Evolutionary conservation across 1,140 invertebrate genomes (phyloP).

Genomic region (Bombus terrestris): DNA sequence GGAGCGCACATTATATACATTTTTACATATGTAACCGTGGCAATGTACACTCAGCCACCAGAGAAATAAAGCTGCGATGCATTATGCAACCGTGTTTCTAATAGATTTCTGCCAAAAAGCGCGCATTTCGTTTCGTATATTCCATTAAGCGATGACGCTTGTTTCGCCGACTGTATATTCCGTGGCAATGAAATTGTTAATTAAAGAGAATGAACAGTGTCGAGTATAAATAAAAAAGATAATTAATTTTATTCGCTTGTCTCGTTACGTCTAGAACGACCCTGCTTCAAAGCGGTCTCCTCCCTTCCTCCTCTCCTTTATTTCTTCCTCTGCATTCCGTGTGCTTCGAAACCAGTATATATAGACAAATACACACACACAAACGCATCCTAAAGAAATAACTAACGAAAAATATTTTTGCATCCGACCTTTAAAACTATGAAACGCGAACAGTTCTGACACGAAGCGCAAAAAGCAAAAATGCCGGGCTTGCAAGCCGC

Average conservation of each 20-base stretch:
- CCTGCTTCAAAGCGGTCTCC: not conserved
- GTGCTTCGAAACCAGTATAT: not conserved
- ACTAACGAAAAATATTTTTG: constrained; percentile 24
- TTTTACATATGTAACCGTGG: not conserved
- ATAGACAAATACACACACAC: not conserved
- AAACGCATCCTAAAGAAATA: not conserved
- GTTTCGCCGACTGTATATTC: not conserved
- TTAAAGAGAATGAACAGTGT: not conserved
- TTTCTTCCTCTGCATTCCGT: not conserved
- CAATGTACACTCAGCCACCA: not conserved
- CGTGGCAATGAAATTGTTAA: not conserved
- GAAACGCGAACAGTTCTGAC: constrained; percentile 4
- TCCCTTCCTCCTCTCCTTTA: not conserved
- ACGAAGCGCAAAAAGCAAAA: not conserved
- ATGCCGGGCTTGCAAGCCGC: not conserved
- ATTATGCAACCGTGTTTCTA: constrained; percentile 9
- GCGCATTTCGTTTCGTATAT: not conserved
- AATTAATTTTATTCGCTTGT: not conserved
- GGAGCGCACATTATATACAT: not conserved
- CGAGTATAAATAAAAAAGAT: not conserved
- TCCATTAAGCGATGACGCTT: not conserved
- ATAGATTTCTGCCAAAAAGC: not conserved
- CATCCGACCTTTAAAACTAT: not conserved
- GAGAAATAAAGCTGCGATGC: constrained; percentile 5
- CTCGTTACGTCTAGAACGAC: not conserved